Base-by-base conservation (phyloP, 2,113 vertebrate genomes). In the Ifrita kowaldi region DNA sequence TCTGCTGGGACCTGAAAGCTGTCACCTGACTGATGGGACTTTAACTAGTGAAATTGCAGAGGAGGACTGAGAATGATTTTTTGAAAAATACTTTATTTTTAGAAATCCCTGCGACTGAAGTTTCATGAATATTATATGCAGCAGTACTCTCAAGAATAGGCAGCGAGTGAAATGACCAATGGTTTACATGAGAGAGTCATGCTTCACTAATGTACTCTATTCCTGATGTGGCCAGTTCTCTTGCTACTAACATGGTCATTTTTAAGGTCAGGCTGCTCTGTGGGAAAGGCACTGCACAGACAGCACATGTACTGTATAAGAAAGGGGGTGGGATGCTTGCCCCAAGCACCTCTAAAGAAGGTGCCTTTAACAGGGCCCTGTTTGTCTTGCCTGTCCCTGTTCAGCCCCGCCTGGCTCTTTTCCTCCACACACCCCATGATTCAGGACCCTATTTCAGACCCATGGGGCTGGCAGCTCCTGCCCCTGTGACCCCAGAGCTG, bases 361-460 rank as follows among this genome's bases (percentile, higher is more conserved):
- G 28, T n/a, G n/a, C n/a, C 28, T 41, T 24, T 39, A 68, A 11
- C n/a, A 42, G 46, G 19, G 19, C 13, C 8, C 16, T 15, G 6
- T 26, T 44, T 59, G 15, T 6, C 19, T 44, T 50, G 59, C 39
- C 8, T 0, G 0, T 77, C 23, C 6, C 26, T 53, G 10, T 24
- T 16, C 5, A 49, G 9, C 23, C 28, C 28, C 0, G 0, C 19
- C 24, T 39, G 10, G 10, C 8, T 81, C 20, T 70, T 88, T n/a
- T 7, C 2, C 28, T 50, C 35, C 17, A 56, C 32, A 32, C 2
- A 1, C 2, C 9, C 26, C 10, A 2, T 0, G 8, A 14, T 13
- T 27, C 35, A 64, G 49, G 14, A 30, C 20, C 0, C 0, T 30
- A 22, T 20, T 32, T 26, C 33, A 65, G 13, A 6, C 7, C 3